Evolutionary conservation across 2,113 vertebrate genomes (phyloP).

Genomic region (Burhinus oedicnemus): DNA sequence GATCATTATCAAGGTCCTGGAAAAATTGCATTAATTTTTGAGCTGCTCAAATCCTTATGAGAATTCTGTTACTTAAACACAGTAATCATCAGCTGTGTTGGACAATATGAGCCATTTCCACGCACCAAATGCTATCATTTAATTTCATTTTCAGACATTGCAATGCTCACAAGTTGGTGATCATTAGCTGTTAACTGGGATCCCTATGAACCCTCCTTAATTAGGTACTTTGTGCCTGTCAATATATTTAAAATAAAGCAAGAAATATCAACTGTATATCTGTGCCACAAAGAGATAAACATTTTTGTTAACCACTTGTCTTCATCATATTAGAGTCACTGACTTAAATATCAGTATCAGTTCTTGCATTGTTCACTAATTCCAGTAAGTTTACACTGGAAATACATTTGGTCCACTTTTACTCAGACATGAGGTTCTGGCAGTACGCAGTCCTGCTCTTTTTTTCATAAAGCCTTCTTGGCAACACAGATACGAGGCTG

Average conservation of each 20-base stretch:
- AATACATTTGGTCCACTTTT: neutral
- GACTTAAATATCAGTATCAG: neutral
- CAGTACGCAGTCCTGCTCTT: neutral
- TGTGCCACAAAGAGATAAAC: neutral
- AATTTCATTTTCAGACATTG: constrained; percentile 27
- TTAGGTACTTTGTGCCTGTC: constrained; percentile 8
- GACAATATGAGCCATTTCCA: neutral
- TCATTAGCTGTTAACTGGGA: constrained; percentile 51
- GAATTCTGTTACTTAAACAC: neutral
- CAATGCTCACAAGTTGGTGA: constrained; percentile 21
- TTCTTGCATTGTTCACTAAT: neutral
- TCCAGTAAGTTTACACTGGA: neutral
- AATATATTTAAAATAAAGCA: neutral
- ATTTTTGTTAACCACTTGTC: neutral
- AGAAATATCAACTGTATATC: neutral
- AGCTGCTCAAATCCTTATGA: neutral
- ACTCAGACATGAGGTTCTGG: neutral
- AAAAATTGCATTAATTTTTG: neutral
- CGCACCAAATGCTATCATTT: neutral
- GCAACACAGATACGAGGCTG: neutral
- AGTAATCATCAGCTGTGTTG: neutral
- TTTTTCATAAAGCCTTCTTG: neutral
- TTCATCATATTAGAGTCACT: neutral
- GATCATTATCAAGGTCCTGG: constrained; percentile 11
- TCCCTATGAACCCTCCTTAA: constrained; percentile 57